Percentiles rank a stretch among this genome's conserved stretches.
These are phyloP conservation scores for Chiloscyllium punctatum DNA, from an alignment of 2,797 vertebrate species.

Conservation along the genomic window DNA sequence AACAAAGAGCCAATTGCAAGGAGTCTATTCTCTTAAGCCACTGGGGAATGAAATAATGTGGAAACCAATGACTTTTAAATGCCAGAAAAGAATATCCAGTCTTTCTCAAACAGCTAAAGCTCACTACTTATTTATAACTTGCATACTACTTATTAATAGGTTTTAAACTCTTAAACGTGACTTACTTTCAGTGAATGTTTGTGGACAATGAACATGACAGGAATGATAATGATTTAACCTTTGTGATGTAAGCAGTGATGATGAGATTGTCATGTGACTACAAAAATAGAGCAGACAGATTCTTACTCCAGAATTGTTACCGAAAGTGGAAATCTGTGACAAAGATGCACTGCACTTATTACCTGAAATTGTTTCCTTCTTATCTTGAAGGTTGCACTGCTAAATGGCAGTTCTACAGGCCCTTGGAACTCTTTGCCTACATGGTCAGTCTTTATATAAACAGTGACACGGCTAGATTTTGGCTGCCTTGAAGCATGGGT, in stretches of 20 bases:
- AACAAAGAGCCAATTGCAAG: background rate
- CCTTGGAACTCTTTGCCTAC: background rate
- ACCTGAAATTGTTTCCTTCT: too few species aligned
- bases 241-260: constrained; percentile 30
- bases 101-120: background rate
- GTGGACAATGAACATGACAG: background rate
- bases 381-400: background rate
- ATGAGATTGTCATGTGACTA: constrained; percentile 5
- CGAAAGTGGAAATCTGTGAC: background rate
- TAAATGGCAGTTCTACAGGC: background rate
- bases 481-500: too few species aligned
- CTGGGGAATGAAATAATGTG: background rate
- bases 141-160: background rate
- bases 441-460: background rate
- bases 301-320: background rate
- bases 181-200: background rate
- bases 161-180: background rate
- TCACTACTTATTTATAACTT: background rate
- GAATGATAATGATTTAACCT: background rate
- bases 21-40: background rate
- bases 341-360: background rate
- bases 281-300: background rate
- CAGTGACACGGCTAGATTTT: background rate
- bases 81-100: background rate
- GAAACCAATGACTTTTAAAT: background rate